A percentile compares a stretch with the other conserved stretches of the same genome.
Conservation (phyloP, 2,113 vertebrate species). For the Sapayoa aenigma region DNA sequence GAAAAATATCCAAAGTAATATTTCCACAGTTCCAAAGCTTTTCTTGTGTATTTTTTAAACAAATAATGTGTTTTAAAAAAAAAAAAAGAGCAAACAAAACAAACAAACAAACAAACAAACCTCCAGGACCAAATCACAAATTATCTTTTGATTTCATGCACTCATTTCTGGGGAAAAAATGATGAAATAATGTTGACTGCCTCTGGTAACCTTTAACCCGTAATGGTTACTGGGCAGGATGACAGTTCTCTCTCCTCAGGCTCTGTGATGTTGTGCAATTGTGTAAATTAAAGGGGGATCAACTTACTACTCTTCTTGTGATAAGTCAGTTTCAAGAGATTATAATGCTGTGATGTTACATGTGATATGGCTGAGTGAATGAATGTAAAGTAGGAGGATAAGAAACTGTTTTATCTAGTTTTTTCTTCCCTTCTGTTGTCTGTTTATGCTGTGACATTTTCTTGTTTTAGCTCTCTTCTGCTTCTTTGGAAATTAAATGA, state of each 20-base stretch:
- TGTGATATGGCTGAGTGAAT: conserved; percentile 45
- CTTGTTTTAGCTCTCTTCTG: conserved; percentile 67
- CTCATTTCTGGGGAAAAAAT: not conserved
- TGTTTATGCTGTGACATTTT: conserved; percentile 69
- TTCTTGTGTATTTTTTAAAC: not conserved
- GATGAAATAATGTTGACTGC: not conserved
- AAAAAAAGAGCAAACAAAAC: not conserved
- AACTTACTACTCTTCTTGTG: not conserved
- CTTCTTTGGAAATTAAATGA: conserved; percentile 64
- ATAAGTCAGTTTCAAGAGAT: conserved; percentile 19
- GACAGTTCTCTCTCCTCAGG: not conserved
- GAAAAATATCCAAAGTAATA: not conserved
- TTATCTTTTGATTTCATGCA: not conserved
- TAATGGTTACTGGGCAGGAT: not conserved
- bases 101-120: not conserved
- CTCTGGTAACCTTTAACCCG: not conserved
- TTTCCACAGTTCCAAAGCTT: not conserved
- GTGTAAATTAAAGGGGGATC: not conserved
- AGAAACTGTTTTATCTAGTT: conserved; percentile 61
- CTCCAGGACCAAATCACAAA: not conserved
- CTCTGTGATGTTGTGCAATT: not conserved
- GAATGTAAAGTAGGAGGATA: conserved; percentile 58
- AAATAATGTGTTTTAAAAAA: not conserved
- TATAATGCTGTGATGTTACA: conserved; percentile 25
- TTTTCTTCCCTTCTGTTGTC: conserved; percentile 62